Evolutionary conservation across 2,113 vertebrate species (phyloP).

Genomic region (Lota lota): DNA sequence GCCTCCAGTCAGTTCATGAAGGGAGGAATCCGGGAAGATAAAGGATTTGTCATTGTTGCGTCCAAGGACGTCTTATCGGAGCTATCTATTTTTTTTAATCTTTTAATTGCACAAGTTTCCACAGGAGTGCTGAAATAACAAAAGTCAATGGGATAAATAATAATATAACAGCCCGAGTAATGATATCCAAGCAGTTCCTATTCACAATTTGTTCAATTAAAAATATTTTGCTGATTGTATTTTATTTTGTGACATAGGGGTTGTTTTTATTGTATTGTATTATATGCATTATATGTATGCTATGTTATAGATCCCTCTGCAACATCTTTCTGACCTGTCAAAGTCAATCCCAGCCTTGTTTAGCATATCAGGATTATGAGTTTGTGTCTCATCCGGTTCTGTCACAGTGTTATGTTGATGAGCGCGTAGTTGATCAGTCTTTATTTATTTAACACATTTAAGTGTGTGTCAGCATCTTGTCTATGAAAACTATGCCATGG

Average conservation of each 20-base stretch:
- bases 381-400: too few relatives aligned
- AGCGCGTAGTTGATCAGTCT: too few relatives aligned
- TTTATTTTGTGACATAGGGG: too few relatives aligned
- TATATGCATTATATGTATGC: slow-evolving; percentile 14
- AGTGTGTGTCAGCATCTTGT: too few relatives aligned
- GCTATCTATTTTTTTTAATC: slow-evolving; percentile 53
- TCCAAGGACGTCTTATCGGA: slow-evolving; percentile 70
- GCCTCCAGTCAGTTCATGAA: slow-evolving; percentile 56
- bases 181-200: slow-evolving; percentile 26
- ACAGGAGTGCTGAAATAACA: slow-evolving; percentile 63
- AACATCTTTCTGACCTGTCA: too few relatives aligned
- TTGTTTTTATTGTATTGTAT: too few relatives aligned
- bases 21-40: slow-evolving; percentile 50
- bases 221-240: slow-evolving; percentile 10
- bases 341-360: too few relatives aligned
- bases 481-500: too few relatives aligned
- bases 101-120: slow-evolving; percentile 64
- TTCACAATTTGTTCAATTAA: slow-evolving; percentile 34
- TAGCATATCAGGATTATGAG: too few relatives aligned
- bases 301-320: background rate
- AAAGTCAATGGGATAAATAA: slow-evolving; percentile 42
- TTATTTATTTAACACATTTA: too few relatives aligned
- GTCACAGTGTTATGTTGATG: too few relatives aligned
- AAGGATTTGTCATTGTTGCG: slow-evolving; percentile 65
- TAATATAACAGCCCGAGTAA: background rate